Evolutionary conservation across 2,888 invertebrate species (phyloP).

Genomic region (Ariolimax columbianus): DNA sequence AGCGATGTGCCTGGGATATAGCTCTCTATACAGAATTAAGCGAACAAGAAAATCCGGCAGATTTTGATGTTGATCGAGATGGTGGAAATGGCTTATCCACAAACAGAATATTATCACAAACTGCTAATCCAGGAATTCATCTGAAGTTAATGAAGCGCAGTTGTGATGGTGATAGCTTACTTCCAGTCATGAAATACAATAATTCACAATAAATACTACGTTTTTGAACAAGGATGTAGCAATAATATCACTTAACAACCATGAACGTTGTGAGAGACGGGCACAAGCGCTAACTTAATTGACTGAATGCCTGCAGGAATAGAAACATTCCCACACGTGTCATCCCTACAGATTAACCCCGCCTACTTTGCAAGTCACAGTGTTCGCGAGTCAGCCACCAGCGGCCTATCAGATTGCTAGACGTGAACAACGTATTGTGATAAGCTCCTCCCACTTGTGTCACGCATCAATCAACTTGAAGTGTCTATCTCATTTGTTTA

Average conservation of each 20-base stretch:
- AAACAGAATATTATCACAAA: too few relatives aligned
- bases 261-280: too few relatives aligned
- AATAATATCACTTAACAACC: too few relatives aligned
- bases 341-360: slow-evolving; percentile 40
- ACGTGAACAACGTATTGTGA: not conserved
- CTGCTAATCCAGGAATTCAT: too few relatives aligned
- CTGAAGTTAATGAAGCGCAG: too few relatives aligned
- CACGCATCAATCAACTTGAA: not conserved
- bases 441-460: slow-evolving; percentile 38
- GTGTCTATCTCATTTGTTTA: not conserved
- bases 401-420: slow-evolving; percentile 31
- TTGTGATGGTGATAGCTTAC: too few relatives aligned
- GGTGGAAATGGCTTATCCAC: too few relatives aligned
- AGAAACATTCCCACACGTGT: slow-evolving; percentile 52
- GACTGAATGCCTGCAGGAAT: not conserved
- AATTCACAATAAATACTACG: too few relatives aligned
- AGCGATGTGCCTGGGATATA: too few relatives aligned
- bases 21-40: not conserved
- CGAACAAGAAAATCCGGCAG: not conserved
- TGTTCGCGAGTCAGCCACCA: slow-evolving; percentile 13
- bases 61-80: not conserved
- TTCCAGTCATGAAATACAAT: too few relatives aligned
- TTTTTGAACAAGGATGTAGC: too few relatives aligned
- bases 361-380: not conserved
- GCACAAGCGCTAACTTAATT: not conserved